Percentiles rank a stretch among this genome's conserved stretches.
phyloP scores from a whole-genome alignment of 2,888 invertebrate species.

The Synanthedon tipuliformis region DNA sequence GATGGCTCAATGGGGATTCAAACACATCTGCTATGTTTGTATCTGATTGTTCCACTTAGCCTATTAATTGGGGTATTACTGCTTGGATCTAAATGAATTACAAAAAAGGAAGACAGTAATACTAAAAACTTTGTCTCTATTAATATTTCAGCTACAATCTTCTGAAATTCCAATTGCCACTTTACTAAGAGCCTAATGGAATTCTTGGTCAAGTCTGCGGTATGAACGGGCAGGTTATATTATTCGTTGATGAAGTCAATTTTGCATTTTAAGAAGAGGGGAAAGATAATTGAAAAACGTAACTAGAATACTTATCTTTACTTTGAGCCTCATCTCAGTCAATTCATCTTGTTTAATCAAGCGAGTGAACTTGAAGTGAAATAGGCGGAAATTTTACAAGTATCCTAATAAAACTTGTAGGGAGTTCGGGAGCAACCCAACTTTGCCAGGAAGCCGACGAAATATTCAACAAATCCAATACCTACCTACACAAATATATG shows the following conservation, averaged over 20 bases:
- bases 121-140: too few relatives aligned
- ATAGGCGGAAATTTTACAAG: constrained; percentile 66
- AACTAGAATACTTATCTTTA: constrained; percentile 9
- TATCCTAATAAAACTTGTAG: constrained; percentile 66
- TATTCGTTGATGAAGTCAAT: constrained; percentile 12
- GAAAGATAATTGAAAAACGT: constrained; percentile 26
- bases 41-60: too few relatives aligned
- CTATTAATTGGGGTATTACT: too few relatives aligned
- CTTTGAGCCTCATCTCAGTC: constrained; percentile 34
- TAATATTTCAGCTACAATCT: too few relatives aligned
- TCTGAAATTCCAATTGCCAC: too few relatives aligned
- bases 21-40: too few relatives aligned
- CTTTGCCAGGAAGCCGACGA: constrained; percentile 27
- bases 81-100: too few relatives aligned
- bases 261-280: constrained; percentile 13
- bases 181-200: constrained; percentile 1
- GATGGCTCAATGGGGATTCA: too few relatives aligned
- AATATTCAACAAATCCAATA: constrained; percentile 55
- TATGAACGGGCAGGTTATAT: neutral
- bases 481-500: constrained; percentile 12
- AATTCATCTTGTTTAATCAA: constrained; percentile 68
- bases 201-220: constrained; percentile 1
- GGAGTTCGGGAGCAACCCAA: constrained; percentile 43
- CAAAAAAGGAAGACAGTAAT: too few relatives aligned
- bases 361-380: constrained; percentile 54